phyloP scores from a whole-genome alignment of 92 coral and sea anemone species.

The Porites divaricata region DNA sequence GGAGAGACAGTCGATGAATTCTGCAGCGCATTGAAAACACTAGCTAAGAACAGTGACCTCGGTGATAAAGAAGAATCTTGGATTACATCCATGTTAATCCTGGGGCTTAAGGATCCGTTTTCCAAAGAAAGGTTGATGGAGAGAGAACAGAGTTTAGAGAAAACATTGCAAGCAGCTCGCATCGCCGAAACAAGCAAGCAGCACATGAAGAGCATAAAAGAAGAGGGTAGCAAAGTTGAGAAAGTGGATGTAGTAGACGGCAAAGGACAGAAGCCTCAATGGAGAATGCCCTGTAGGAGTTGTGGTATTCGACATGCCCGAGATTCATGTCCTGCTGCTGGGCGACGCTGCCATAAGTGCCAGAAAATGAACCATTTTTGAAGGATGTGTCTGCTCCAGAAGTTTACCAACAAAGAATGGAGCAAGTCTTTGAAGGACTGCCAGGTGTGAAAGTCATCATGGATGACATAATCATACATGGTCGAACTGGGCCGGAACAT shows the following conservation, averaged over 20 bases:
- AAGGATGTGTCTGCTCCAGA: constrained; percentile 44
- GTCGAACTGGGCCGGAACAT: no score
- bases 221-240: no score
- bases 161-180: constrained; percentile 40
- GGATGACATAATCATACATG: not conserved
- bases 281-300: constrained; percentile 27
- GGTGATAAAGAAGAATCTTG: no score
- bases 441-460: constrained; percentile 24
- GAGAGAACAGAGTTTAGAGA: not conserved
- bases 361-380: constrained; percentile 34
- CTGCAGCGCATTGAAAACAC: no score
- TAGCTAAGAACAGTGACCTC: no score
- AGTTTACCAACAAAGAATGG: constrained; percentile 40
- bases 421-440: constrained; percentile 7
- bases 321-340: constrained; percentile 18
- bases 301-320: constrained; percentile 34
- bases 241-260: no score
- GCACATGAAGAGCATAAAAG: no score
- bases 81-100: no score
- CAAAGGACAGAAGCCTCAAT: no score
- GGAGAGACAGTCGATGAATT: no score
- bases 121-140: no score
- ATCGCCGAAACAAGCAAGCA: constrained; percentile 12
- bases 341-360: constrained; percentile 9
- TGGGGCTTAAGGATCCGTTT: no score